Conservation (phyloP, 2,797 vertebrate species). For the Danionella dracula region DNA sequence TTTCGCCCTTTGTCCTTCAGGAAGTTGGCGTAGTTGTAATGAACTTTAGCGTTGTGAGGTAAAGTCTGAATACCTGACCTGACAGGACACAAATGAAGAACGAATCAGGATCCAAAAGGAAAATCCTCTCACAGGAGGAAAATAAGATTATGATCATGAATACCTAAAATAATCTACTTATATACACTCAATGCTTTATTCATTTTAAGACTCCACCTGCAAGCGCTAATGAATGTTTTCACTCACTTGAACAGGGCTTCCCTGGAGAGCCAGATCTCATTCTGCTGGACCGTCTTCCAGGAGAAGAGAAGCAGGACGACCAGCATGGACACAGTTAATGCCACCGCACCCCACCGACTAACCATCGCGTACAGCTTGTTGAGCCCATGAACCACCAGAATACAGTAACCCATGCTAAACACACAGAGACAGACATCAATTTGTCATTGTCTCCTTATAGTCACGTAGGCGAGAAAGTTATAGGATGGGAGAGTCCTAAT, state of each 20-base stretch:
- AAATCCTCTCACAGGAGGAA: too few relatives aligned
- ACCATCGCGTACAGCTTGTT: slow-evolving; percentile 73
- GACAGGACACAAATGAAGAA: slow-evolving; percentile 1
- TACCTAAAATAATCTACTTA: too few relatives aligned
- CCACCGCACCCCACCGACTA: slow-evolving; percentile 72
- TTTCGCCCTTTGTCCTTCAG: slow-evolving; percentile 86
- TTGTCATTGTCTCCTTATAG: too few relatives aligned
- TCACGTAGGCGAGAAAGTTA: too few relatives aligned
- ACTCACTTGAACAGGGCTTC: slow-evolving; percentile 95
- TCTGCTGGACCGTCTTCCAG: slow-evolving; percentile 91
- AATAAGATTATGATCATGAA: too few relatives aligned
- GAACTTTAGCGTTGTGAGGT: slow-evolving; percentile 96
- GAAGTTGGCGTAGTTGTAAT: slow-evolving; percentile 98
- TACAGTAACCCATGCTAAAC: slow-evolving; percentile 92
- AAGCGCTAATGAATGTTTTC: too few relatives aligned
- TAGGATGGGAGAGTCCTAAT: too few relatives aligned
- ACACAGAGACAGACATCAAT: background rate
- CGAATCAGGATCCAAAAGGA: too few relatives aligned
- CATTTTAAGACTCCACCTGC: background rate
- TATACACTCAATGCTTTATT: too few relatives aligned
- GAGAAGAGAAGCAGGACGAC: slow-evolving; percentile 87
- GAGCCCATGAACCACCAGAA: slow-evolving; percentile 86
- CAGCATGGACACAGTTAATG: slow-evolving; percentile 72
- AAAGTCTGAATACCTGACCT: slow-evolving; percentile 94
- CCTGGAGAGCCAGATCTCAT: slow-evolving; percentile 89